A percentile compares a stretch with the other conserved stretches of the same genome.
phyloP scores from a whole-genome alignment of 2,113 vertebrate genomes.

The Alexandromys fortis region DNA sequence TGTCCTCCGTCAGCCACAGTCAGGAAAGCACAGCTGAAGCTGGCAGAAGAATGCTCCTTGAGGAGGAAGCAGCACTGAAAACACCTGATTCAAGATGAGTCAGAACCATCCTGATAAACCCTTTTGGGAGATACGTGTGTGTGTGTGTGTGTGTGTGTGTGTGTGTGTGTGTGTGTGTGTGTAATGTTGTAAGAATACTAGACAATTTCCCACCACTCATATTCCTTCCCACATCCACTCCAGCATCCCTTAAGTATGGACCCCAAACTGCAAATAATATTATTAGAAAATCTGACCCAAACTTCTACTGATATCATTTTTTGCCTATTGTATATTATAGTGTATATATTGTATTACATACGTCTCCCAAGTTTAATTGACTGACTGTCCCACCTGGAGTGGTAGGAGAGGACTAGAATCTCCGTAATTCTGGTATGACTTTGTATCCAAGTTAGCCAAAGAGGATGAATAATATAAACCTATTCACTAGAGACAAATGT shows the following conservation, averaged over 20 bases:
- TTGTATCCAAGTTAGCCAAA: background rate
- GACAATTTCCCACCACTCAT: background rate
- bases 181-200: background rate
- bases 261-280: background rate
- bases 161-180: no score
- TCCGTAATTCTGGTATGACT: conserved; percentile 6
- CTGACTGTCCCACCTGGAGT: background rate
- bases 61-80: background rate
- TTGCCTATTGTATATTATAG: background rate
- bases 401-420: background rate
- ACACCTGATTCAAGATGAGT: background rate
- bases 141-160: no score
- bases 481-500: background rate
- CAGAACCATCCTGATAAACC: background rate
- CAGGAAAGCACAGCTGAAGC: background rate
- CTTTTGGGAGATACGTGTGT: background rate
- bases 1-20: background rate
- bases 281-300: background rate
- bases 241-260: background rate
- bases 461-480: background rate
- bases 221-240: background rate
- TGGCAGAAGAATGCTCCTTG: background rate
- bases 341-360: accelerated
- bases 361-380: background rate
- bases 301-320: background rate